A percentile compares a stretch with the other conserved stretches of the same genome.
These are phyloP conservation scores for human DNA, from an alignment of 2,113 vertebrate genomes.

Conservation along the genomic window GRCh38 chr2:204436501-204437000, in stretches of 20 bases:
- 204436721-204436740: not conserved
- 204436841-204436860: not conserved
- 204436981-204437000: too few species aligned
- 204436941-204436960: too few species aligned
- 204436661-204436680: not conserved
- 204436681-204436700: not conserved
- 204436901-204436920: not conserved
- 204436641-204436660: not conserved
- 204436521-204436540: not conserved
- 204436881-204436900: not conserved
- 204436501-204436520: not conserved
- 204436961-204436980: too few species aligned
- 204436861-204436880: conserved; percentile 35
- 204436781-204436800: not conserved
- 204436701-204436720: not conserved
- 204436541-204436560: not conserved
- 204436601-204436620: not conserved
- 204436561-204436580: not conserved
- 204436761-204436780: not conserved
- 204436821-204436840: not conserved
- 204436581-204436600: not conserved
- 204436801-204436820: not conserved
- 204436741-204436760: not conserved
- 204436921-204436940: too few species aligned
- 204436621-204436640: not conserved